Conservation (phyloP, 2,797 vertebrate genomes). For the Pangasius macronema region DNA sequence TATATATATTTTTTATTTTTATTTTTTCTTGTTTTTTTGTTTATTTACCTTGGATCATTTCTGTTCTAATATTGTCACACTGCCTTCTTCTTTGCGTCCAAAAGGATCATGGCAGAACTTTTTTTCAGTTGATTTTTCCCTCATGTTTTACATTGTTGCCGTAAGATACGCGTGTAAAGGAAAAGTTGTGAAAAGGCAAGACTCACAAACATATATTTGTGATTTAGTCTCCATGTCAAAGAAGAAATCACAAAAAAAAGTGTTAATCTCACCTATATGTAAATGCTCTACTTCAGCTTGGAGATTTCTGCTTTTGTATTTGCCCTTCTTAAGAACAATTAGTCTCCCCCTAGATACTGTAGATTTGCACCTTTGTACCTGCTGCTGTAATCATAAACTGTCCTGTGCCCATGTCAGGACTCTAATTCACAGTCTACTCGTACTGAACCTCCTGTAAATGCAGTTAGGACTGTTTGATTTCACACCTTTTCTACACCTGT, state of each 20-base stretch:
- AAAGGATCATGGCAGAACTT: neutral
- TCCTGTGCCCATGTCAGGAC: neutral
- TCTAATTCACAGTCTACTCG: neutral
- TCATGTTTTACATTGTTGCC: neutral
- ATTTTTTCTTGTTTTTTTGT: neutral
- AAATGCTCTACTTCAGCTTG: neutral
- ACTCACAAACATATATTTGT: no score
- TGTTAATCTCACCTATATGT: neutral
- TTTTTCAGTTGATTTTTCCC: neutral
- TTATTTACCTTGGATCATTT: neutral
- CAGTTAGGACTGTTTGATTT: neutral
- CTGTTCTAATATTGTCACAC: neutral
- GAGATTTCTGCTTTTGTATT: neutral
- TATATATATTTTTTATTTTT: neutral
- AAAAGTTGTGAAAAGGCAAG: no score
- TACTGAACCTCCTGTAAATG: neutral
- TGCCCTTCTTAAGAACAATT: neutral
- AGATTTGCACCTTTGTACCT: neutral
- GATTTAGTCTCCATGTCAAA: no score
- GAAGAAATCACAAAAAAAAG: no score
- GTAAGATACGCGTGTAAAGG: neutral
- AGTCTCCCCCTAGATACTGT: neutral
- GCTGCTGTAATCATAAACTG: neutral
- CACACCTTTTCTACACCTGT: neutral
- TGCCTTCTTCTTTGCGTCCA: neutral